Evolutionary conservation across 2,797 vertebrate genomes (phyloP), one percentile per base, ranked within the genome.

Genomic region (Poliocrania exsul): DNA sequence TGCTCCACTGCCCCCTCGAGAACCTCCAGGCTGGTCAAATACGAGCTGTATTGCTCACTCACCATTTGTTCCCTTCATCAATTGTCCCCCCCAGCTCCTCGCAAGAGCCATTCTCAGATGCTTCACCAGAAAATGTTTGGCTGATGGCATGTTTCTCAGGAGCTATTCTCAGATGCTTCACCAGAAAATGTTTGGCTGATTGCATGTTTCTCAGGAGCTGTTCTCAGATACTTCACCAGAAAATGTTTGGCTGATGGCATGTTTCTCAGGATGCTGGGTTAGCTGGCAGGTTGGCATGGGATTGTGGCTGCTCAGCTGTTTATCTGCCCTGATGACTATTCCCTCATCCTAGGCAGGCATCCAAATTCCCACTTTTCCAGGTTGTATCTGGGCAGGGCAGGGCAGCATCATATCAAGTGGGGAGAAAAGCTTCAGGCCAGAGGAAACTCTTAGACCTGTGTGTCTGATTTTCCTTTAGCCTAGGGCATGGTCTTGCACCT

Each of bases 11-110:
- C 37, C 60, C 33, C 50, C 2, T 0, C 29, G 64, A 71, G 72
- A 83, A 74, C 44, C 88, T 66, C 54, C 38, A 57, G 77, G 53
- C 62, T 82, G 66, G 26, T 71, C 78, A 40, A 53, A n/a, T 61
- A 73, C 0, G 3, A 79, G 49, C 47, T 26, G 21, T 38, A n/a
- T 44, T 61, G 72, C 58, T 93, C 40, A 19, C 9, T 35, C n/a
- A 12, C 44, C 2, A 0, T 37, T 66, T 8, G 0, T 70, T 88
- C 42, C 33, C 53, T 79, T 60, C 2, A 1, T 62, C 33, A 29
- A 4, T 29, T 20, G 24, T 35, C 25, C 26, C 53, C 56, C 56
- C 28, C 17, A 50, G 58, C 64, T 64, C 62, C 73, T 75, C 77
- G 29, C 25, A 11, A 42, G 70, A 86, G 26, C 69, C 54, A n/a